Evolutionary conservation across 1,140 invertebrate species (phyloP), one percentile per base, ranked within the genome.

Genomic region (Drosophila sulfurigaster): DNA sequence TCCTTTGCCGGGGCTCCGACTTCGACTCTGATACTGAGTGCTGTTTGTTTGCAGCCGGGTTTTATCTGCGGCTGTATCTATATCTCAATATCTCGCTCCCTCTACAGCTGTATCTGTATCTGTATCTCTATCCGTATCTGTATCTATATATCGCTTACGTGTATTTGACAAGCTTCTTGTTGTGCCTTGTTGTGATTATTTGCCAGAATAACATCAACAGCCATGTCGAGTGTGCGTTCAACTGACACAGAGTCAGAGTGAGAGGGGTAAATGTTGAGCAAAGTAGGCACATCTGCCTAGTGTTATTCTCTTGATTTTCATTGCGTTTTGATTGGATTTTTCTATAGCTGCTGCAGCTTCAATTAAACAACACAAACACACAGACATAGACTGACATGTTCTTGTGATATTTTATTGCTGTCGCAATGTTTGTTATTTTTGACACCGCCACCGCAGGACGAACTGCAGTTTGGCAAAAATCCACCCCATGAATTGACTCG

Each of bases 391-490:
- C 15, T 16, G 20, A 57, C 43, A 57, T 32, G 35, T 71, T 72
- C 79, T 59, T 75, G 54, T 81, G 65, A 82, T 87, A 87, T 88
- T 88, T 87, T 87, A 88, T 87, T 87, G 80, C 80, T 74, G 80
- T 89, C 85, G 85, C 85, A 88, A 89, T 88, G 85, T 88, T 83
- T 88, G 81, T 83, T 89, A 79, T 83, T 89, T 88, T 83, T 83
- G 85, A 81, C 85, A 75, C 78, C 70, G 72, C 68, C 70, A 68
- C 65, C 71, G 56, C 52, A 76, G 32, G 64, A 86, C 30, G 30
- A 25, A 25, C 69, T 86, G 82, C 79, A 82, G 46, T 75, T 80
- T 48, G 60, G 32, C 5, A 32, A 32, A 32, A 32, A 72, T 51
- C 71, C 71, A 74, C 71, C 71, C 71, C 49, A 38, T 41, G 15